Evolutionary conservation across 1,140 invertebrate genomes (phyloP).

Genomic region (Elymnias hypermnestra): DNA sequence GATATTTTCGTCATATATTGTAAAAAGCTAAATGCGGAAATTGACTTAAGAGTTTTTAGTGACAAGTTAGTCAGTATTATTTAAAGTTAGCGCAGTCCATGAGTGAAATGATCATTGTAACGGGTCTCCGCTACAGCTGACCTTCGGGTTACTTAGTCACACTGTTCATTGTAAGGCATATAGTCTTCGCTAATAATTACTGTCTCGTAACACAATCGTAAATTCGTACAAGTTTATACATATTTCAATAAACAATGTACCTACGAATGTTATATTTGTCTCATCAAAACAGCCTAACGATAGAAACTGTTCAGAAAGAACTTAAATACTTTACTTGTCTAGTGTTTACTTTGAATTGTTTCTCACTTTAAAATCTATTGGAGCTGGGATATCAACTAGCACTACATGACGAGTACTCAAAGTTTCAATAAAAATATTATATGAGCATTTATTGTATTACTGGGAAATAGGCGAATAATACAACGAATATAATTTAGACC

Average conservation of each 20-base stretch:
- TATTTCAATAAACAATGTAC: not conserved
- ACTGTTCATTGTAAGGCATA: conserved; percentile 2
- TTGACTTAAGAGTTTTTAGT: not conserved
- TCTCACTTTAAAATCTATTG: too few species aligned
- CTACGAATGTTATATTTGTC: too few species aligned
- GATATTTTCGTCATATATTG: too few species aligned
- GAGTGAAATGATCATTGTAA: not conserved
- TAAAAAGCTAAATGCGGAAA: not conserved
- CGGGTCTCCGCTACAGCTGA: not conserved
- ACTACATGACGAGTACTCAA: too few species aligned
- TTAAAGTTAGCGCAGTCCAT: not conserved
- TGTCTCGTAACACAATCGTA: not conserved
- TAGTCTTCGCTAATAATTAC: not conserved
- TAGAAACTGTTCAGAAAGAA: too few species aligned
- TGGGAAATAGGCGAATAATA: not conserved
- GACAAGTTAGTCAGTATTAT: not conserved
- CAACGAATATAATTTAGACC: not conserved
- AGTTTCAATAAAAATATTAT: too few species aligned
- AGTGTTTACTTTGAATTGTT: too few species aligned
- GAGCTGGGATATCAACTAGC: too few species aligned
- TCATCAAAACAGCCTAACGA: too few species aligned
- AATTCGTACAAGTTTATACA: not conserved
- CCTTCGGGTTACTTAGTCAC: conserved; percentile 2
- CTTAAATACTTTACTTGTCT: too few species aligned
- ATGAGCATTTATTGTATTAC: too few species aligned